Evolutionary conservation across 2,113 vertebrate genomes (phyloP).

Genomic region (Puma concolor): DNA sequence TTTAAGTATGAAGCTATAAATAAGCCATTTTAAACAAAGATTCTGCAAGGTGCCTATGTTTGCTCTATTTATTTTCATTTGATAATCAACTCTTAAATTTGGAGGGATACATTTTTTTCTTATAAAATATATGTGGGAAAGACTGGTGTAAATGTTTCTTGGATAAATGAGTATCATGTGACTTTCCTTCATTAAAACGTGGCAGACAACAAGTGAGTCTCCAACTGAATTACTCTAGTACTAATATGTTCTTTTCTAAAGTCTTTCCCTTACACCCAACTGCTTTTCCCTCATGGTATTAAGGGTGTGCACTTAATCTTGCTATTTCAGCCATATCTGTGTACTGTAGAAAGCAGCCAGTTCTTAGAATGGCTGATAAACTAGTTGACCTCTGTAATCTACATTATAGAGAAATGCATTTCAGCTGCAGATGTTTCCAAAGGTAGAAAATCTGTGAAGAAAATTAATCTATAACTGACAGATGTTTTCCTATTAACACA

Average conservation of each 20-base stretch:
- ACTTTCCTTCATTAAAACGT: background rate
- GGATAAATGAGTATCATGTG: background rate
- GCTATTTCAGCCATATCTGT: constrained; percentile 63
- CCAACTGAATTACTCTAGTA: constrained; percentile 57
- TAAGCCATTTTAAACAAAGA: constrained; percentile 11
- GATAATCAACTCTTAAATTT: background rate
- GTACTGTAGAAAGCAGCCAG: constrained; percentile 43
- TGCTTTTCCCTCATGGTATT: constrained; percentile 53
- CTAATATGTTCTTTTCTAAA: background rate
- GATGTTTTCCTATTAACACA: constrained; percentile 41
- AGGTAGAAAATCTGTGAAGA: constrained; percentile 49
- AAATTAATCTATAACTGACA: constrained; percentile 65
- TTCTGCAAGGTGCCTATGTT: background rate
- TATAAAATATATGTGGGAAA: background rate
- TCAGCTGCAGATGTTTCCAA: constrained; percentile 60
- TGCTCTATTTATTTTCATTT: constrained; percentile 18
- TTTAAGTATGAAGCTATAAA: background rate
- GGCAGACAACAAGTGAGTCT: background rate
- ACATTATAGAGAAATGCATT: constrained; percentile 62
- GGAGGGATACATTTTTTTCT: background rate
- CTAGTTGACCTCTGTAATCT: constrained; percentile 68
- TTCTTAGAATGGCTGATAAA: constrained; percentile 71
- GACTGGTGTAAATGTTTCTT: background rate
- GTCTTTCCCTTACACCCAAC: background rate
- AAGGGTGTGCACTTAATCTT: constrained; percentile 63